Percentiles rank a stretch among this genome's conserved stretches.
phyloP scores from a whole-genome alignment of 2,888 invertebrate species.

The Entomobrya multifasciata region DNA sequence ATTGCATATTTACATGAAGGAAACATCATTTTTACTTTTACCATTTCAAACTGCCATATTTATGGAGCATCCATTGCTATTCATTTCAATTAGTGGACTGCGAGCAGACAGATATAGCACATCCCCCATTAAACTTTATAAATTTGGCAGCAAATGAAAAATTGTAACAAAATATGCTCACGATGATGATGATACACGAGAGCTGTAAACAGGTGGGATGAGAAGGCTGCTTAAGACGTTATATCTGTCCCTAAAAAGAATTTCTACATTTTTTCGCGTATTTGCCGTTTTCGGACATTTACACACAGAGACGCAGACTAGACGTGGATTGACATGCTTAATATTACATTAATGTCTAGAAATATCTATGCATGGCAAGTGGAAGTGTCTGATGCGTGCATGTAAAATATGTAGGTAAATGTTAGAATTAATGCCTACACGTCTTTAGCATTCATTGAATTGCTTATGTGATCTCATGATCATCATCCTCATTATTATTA shows the following conservation, averaged over 20 bases:
- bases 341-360: background rate
- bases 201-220: background rate
- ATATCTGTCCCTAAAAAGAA: background rate
- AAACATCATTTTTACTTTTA: background rate
- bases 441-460: background rate
- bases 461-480: background rate
- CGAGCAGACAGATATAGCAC: conserved; percentile 32
- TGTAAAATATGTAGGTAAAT: background rate
- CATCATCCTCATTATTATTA: background rate
- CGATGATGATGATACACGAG: background rate
- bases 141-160: conserved; percentile 30
- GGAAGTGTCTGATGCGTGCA: background rate
- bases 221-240: background rate
- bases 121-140: conserved; percentile 34
- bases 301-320: background rate
- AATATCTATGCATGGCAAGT: background rate
- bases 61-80: conserved; percentile 44
- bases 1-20: conserved; percentile 1
- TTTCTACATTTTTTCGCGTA: conserved; percentile 5
- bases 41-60: conserved; percentile 36
- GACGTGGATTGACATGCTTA: conserved; percentile 1
- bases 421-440: background rate
- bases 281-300: conserved; percentile 18
- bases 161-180: conserved; percentile 6
- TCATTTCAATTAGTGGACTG: conserved; percentile 41